Evolutionary conservation across 1,140 invertebrate genomes (phyloP).

Genomic region (Zaprionus inermis): DNA sequence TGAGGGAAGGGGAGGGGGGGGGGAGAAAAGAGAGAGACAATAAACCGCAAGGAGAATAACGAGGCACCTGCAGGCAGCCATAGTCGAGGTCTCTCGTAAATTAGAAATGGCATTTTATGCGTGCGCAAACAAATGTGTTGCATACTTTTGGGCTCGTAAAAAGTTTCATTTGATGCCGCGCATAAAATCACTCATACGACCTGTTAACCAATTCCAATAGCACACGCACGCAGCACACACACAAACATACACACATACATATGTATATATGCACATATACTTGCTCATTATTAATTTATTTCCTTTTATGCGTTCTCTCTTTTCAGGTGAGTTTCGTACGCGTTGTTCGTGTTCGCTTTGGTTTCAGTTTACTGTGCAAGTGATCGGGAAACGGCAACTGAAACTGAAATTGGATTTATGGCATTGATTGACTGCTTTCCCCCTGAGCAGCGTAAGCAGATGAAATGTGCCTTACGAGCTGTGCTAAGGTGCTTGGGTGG

Average conservation of each 20-base stretch:
- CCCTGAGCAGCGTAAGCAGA: background rate
- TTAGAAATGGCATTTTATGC: conserved; percentile 76
- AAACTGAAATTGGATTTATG: background rate
- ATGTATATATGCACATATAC: conserved; percentile 55
- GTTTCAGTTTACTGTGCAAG: conserved; percentile 1
- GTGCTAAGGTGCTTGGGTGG: too few species aligned
- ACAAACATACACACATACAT: conserved; percentile 37
- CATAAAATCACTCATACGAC: conserved; percentile 78
- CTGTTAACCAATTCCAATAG: conserved; percentile 65
- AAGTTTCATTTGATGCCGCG: conserved; percentile 53
- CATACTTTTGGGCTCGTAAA: conserved; percentile 61
- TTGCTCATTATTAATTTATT: conserved; percentile 24
- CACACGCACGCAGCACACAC: conserved; percentile 27
- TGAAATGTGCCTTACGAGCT: background rate
- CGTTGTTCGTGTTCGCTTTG: background rate
- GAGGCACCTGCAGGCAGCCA: background rate
- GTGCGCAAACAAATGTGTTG: conserved; percentile 71
- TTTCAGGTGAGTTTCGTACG: conserved; percentile 68
- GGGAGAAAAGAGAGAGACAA: background rate
- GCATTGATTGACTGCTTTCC: background rate
- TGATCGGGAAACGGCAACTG: background rate
- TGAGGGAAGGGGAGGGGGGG: background rate
- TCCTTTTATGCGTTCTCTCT: conserved; percentile 7
- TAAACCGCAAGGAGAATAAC: background rate
- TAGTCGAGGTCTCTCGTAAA: conserved; percentile 57